Conservation (phyloP, 2,797 vertebrate species). For the Lemur catta region DNA sequence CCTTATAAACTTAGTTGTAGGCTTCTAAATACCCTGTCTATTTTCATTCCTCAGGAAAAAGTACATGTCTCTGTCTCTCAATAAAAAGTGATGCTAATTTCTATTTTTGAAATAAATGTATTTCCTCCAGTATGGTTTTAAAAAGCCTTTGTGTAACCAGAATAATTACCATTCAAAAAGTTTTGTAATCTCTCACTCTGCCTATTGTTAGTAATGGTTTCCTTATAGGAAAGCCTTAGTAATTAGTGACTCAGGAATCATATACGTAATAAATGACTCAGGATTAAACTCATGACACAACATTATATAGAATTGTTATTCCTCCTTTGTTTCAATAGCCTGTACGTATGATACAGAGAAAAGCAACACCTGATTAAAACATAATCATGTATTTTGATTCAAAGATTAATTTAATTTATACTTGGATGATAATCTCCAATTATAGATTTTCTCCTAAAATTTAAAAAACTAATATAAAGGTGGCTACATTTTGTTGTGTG, state of each 20-base stretch:
- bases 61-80: not conserved
- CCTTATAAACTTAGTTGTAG: constrained; percentile 4
- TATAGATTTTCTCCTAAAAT: constrained; percentile 46
- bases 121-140: not conserved
- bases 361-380: constrained; percentile 48
- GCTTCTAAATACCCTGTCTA: not conserved
- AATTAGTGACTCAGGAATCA: constrained; percentile 72
- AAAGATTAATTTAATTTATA: constrained; percentile 42
- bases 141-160: constrained; percentile 34
- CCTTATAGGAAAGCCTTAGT: constrained; percentile 74
- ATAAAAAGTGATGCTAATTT: constrained; percentile 15
- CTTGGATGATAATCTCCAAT: constrained; percentile 20
- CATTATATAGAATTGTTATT: constrained; percentile 66
- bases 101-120: constrained; percentile 40
- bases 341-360: constrained; percentile 66
- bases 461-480: constrained; percentile 3
- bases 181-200: constrained; percentile 52
- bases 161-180: constrained; percentile 34
- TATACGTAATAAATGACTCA: constrained; percentile 65
- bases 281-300: constrained; percentile 44
- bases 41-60: not conserved
- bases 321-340: constrained; percentile 58
- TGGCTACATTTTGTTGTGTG: not conserved
- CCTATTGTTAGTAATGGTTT: constrained; percentile 66
- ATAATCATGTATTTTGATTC: constrained; percentile 18